Conservation (phyloP, 2,888 invertebrate genomes). For the Melinaea marsaeus region DNA sequence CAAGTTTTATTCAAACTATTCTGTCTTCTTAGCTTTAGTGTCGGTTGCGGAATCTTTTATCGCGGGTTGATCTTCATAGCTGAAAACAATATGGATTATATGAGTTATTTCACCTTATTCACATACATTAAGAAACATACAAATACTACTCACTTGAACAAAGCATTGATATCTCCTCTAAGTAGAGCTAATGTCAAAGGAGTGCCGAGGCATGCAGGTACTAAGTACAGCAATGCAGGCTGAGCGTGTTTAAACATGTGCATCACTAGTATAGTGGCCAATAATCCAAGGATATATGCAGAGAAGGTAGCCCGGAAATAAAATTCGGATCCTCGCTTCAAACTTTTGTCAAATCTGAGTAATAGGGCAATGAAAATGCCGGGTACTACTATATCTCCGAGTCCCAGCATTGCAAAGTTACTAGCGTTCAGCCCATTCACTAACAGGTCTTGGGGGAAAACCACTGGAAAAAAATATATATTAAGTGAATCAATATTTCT, state of each 20-base stretch:
- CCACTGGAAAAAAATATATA: conserved; percentile 79
- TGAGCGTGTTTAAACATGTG: conserved; percentile 99
- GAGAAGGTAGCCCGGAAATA: conserved; percentile 83
- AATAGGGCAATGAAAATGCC: conserved; percentile 99
- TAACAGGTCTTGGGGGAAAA: conserved; percentile 98
- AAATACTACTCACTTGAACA: conserved; percentile 87
- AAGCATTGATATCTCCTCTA: conserved; percentile 91
- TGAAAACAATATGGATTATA: conserved; percentile 31
- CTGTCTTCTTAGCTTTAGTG: conserved; percentile 60
- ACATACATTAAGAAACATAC: neutral
- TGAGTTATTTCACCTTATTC: neutral
- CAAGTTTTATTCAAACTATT: conserved; percentile 41
- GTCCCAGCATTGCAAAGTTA: conserved; percentile 99
- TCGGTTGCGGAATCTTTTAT: conserved; percentile 41
- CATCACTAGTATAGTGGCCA: conserved; percentile 98
- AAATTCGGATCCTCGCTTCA: conserved; percentile 86
- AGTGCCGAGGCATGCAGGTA: conserved; percentile 95
- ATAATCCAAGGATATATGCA: conserved; percentile 95
- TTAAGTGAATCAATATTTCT: too few species aligned
- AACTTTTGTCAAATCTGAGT: conserved; percentile 94
- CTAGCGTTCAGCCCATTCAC: conserved; percentile 92
- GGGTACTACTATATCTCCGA: conserved; percentile 99
- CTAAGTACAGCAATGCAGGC: conserved; percentile 97
- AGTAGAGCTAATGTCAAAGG: conserved; percentile 92
- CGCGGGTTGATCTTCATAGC: conserved; percentile 70